A percentile compares a stretch with the other conserved stretches of the same genome.
Evolutionary conservation across 2,113 vertebrate species (phyloP).

Genomic region (Nettapus auritus): DNA sequence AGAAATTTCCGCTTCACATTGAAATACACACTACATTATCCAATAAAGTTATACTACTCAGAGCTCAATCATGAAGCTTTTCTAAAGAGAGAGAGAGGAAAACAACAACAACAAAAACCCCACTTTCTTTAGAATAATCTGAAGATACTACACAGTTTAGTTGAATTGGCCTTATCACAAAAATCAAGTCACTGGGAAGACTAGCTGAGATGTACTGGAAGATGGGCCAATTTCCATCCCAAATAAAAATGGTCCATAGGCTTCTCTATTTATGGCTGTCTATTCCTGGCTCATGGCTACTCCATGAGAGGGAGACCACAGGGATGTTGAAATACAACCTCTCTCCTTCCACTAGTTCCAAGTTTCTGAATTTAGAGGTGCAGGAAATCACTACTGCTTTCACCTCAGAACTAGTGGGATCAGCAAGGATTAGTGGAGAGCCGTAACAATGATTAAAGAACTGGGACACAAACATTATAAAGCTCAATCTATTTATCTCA

Average conservation of each 20-base stretch:
- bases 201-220: neutral
- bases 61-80: neutral
- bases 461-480: neutral
- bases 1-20: neutral
- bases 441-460: neutral
- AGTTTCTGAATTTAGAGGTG: neutral
- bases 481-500: neutral
- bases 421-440: neutral
- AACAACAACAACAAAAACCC: neutral
- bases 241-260: neutral
- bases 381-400: neutral
- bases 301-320: neutral
- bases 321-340: neutral
- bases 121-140: neutral
- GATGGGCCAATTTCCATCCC: neutral
- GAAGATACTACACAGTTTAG: neutral
- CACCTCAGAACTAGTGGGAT: neutral
- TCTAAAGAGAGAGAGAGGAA: neutral
- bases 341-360: neutral
- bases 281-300: neutral
- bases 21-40: neutral
- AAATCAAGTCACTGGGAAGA: rapidly evolving
- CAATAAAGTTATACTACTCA: rapidly evolving
- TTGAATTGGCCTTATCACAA: neutral
- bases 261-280: neutral